Evolutionary conservation across 2,888 invertebrate species (phyloP), one percentile per base, ranked within the genome.

Genomic region (Hypomecis atomaria): DNA sequence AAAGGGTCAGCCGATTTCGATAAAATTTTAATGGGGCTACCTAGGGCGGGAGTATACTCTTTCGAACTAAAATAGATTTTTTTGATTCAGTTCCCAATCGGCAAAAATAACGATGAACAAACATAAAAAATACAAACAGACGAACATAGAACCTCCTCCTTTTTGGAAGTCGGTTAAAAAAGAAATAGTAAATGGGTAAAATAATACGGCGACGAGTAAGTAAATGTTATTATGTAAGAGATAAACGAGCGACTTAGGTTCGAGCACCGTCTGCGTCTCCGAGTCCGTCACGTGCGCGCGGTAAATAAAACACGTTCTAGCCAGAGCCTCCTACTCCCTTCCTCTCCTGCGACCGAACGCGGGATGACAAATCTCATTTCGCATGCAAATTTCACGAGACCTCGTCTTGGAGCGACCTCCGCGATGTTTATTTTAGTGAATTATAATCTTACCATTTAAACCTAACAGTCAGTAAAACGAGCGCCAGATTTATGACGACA

Each of bases 291-390:
- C 88, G 87, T 86, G 83, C 84, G 81, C 83, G 72, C 78, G 72
- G 80, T 86, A 86, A 85, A 88, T 88, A 87, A 88, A 88, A 86
- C 84, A 85, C 82, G 78, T 81, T 81, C 78, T 70, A 82, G 78
- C 78, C 70, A 82, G 78, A 77, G 81, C 78, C 78, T 74, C 72
- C 72, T 71, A 34, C 56, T 56, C 64, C 59, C 64, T 47, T 52
- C 47, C 74, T 71, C 76, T 70, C 72, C 76, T 75, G 72, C 79
- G 75, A 74, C 78, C 74, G 78, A 79, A 82, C 77, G 76, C 75
- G 74, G 76, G 80, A 85, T 85, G 86, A 85, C 84, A 84, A 85
- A 86, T 84, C 85, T 86, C 81, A 86, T 87, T 86, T 78, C 73
- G 81, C 78, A 86, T 85, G 87, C 80, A 85, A 87, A 89, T 86